Conservation (phyloP, 2,113 vertebrate genomes). For the Chitala chitala region DNA sequence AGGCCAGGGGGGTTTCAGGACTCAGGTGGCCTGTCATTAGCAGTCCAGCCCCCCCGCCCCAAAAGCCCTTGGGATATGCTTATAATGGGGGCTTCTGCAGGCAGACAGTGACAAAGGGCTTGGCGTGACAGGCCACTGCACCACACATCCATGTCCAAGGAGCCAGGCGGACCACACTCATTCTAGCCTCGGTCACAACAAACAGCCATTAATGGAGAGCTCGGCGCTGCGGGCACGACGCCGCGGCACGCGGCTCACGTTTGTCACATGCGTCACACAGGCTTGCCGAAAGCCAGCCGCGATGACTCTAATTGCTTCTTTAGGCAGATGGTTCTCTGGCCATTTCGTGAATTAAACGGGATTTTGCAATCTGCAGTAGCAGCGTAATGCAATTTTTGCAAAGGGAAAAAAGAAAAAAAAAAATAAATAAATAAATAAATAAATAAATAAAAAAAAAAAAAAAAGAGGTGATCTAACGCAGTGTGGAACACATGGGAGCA, state of each 20-base stretch:
- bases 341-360: slow-evolving; percentile 4
- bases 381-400: background rate
- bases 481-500: too few relatives aligned
- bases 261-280: background rate
- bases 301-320: slow-evolving; percentile 11
- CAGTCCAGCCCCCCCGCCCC: slow-evolving; percentile 59
- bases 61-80: slow-evolving; percentile 32
- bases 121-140: background rate
- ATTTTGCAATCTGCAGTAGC: background rate
- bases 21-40: slow-evolving; percentile 70
- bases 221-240: background rate
- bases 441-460: background rate
- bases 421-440: background rate
- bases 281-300: background rate
- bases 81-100: background rate
- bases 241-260: too few relatives aligned
- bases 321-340: slow-evolving; percentile 13
- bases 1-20: slow-evolving; percentile 36
- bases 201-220: background rate
- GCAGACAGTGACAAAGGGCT: background rate
- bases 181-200: background rate
- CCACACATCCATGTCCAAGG: background rate
- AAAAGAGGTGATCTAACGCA: too few relatives aligned
- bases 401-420: background rate
- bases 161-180: background rate